A percentile compares a stretch with the other conserved stretches of the same genome.
Conservation (phyloP, 2,888 invertebrate genomes). For the Sphinx pinastri region DNA sequence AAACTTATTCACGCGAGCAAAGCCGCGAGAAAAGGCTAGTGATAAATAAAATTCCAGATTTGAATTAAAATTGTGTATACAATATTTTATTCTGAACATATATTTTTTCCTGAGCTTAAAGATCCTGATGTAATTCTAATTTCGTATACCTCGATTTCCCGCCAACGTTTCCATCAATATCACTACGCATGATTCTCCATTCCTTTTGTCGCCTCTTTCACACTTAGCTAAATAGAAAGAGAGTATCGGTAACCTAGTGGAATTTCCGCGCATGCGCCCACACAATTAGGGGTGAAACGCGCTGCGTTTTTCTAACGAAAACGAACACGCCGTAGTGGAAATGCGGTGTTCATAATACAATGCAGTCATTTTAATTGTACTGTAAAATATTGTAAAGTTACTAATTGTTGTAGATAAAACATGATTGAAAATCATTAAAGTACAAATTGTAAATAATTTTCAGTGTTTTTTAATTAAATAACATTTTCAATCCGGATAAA, state of each 20-base stretch:
- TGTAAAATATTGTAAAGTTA: slow-evolving; percentile 40
- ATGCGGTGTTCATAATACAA: slow-evolving; percentile 51
- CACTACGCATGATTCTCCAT: slow-evolving; percentile 74
- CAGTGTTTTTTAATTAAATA: slow-evolving; percentile 8
- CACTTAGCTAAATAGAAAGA: slow-evolving; percentile 44
- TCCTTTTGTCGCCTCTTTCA: slow-evolving; percentile 50
- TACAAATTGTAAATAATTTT: slow-evolving; percentile 30
- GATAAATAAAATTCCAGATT: no score
- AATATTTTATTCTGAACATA: background rate
- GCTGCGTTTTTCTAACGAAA: slow-evolving; percentile 33
- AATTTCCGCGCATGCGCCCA: slow-evolving; percentile 68
- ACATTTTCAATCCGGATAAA: background rate
- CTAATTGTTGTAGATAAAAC: slow-evolving; percentile 39
- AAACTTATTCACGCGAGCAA: no score
- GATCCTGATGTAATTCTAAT: slow-evolving; percentile 5
- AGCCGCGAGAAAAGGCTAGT: no score
- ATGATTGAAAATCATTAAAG: slow-evolving; percentile 32
- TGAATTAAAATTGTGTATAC: no score
- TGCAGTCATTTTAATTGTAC: slow-evolving; percentile 38
- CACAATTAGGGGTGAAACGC: slow-evolving; percentile 35
- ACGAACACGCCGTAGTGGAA: slow-evolving; percentile 38
- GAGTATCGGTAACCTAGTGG: slow-evolving; percentile 65
- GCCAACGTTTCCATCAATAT: slow-evolving; percentile 76
- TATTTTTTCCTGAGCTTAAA: background rate
- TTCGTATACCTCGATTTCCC: slow-evolving; percentile 58